phyloP scores from a whole-genome alignment of 2,888 invertebrate species.

The Cepaea hortensis region DNA sequence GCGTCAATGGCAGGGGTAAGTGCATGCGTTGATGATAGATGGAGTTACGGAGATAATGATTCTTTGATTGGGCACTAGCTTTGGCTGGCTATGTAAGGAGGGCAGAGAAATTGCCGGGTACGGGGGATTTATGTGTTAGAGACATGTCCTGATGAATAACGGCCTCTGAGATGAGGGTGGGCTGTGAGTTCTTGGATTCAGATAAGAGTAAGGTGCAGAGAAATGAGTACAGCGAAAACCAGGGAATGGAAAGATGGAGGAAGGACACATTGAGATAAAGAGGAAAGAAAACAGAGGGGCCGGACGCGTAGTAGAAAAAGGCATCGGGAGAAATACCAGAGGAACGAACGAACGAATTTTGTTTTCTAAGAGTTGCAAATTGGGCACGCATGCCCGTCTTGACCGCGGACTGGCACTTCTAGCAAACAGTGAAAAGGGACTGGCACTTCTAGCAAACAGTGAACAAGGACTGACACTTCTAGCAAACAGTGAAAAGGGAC shows the following conservation, averaged over 20 bases:
- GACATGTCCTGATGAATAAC: not conserved
- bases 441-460: too few relatives aligned
- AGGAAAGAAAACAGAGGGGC: not conserved
- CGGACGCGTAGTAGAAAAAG: too few relatives aligned
- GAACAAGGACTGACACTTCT: too few relatives aligned
- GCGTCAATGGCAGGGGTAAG: not conserved
- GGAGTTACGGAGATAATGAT: not conserved
- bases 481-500: too few relatives aligned
- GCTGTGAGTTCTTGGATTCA: not conserved
- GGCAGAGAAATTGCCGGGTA: not conserved
- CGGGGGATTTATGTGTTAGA: not conserved
- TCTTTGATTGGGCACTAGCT: too few relatives aligned
- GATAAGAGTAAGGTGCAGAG: not conserved
- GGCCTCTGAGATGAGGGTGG: too few relatives aligned
- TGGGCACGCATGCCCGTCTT: too few relatives aligned
- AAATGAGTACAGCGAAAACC: not conserved
- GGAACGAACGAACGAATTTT: too few relatives aligned
- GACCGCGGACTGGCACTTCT: too few relatives aligned
- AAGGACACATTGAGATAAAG: not conserved
- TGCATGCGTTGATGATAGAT: constrained; percentile 10
- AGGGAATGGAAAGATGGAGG: not conserved
- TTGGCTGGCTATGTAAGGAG: not conserved
- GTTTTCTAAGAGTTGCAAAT: too few relatives aligned
- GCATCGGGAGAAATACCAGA: too few relatives aligned
- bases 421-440: too few relatives aligned